Evolutionary conservation across 2,113 vertebrate species (phyloP).

Genomic region (Panthera leo): DNA sequence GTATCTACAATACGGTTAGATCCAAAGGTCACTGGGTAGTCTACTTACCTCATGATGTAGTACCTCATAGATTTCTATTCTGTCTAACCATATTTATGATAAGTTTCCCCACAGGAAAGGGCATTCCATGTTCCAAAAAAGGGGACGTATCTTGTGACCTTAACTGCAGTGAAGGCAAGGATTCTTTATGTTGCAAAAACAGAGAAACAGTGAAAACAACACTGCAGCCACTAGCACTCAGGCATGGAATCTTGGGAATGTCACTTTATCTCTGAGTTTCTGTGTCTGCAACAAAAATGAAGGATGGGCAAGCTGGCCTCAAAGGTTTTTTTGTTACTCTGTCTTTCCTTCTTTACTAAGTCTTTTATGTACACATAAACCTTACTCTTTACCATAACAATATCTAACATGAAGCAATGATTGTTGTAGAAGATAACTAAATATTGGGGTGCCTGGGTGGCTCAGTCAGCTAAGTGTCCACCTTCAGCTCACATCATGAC

Average conservation of each 20-base stretch:
- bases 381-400: background rate
- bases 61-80: background rate
- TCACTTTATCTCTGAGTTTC: background rate
- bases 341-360: background rate
- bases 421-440: background rate
- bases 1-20: background rate
- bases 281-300: slow-evolving; percentile 10
- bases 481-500: too few relatives aligned
- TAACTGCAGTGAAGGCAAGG: background rate
- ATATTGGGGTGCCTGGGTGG: background rate
- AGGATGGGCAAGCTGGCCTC: background rate
- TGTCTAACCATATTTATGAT: background rate
- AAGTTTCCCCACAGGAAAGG: background rate
- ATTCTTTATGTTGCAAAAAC: background rate
- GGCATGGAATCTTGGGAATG: background rate
- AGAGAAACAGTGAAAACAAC: background rate
- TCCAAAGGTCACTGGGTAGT: background rate
- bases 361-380: background rate
- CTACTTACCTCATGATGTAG: background rate
- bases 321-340: background rate
- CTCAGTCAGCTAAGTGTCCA: too few relatives aligned
- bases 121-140: background rate
- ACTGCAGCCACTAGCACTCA: background rate
- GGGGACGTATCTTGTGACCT: background rate
- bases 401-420: background rate